Percentiles rank a stretch among this genome's conserved stretches.
phyloP scores from a whole-genome alignment of 2,113 vertebrate genomes.

The Poeciliopsis retropinna region DNA sequence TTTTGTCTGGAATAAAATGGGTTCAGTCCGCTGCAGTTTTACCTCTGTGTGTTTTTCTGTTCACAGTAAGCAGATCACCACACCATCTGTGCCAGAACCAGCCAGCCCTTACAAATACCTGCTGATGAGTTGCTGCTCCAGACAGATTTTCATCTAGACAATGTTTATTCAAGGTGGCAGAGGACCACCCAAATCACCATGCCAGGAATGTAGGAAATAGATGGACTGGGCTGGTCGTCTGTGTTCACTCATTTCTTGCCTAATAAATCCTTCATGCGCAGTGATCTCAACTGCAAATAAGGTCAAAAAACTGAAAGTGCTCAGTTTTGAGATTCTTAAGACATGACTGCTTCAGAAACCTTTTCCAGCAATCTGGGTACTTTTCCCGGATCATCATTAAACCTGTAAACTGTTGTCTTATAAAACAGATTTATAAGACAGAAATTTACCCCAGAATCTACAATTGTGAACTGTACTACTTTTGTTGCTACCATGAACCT shows the following conservation, averaged over 20 bases:
- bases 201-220: constrained; percentile 64
- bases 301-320: constrained; percentile 2
- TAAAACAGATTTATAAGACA: background rate
- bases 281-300: constrained; percentile 36
- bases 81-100: constrained; percentile 26
- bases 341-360: background rate
- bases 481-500: background rate
- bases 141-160: constrained; percentile 37
- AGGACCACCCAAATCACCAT: constrained; percentile 57
- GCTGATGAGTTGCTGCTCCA: constrained; percentile 55
- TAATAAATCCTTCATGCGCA: constrained; percentile 25
- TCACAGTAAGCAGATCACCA: constrained; percentile 13
- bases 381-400: too few relatives aligned
- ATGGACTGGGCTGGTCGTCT: constrained; percentile 38
- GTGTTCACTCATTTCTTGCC: constrained; percentile 19
- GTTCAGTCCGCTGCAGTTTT: constrained; percentile 19
- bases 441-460: background rate
- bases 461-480: background rate
- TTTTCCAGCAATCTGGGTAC: background rate
- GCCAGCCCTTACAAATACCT: constrained; percentile 41
- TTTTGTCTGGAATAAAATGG: constrained; percentile 18
- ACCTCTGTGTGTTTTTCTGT: constrained; percentile 36
- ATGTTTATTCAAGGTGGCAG: constrained; percentile 66
- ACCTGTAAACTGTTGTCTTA: too few relatives aligned
- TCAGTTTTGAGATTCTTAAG: too few relatives aligned